These are phyloP conservation scores for Drosophila aff. DNA, from an alignment of 1,140 invertebrate species.

Conservation along the genomic window DNA sequence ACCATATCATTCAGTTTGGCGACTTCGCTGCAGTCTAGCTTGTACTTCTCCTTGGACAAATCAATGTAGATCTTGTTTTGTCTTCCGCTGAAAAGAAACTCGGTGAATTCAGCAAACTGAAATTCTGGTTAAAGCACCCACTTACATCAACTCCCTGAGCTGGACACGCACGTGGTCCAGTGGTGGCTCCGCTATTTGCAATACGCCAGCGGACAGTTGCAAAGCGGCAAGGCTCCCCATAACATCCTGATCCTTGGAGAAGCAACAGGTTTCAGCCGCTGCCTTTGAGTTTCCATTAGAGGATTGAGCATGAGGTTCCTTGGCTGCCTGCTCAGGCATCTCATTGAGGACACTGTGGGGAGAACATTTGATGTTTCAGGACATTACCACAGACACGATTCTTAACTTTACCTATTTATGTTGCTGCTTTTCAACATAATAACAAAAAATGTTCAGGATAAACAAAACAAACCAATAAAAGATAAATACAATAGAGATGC, in stretches of 20 bases:
- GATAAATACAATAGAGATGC: constrained; percentile 10
- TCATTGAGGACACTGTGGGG: constrained; percentile 58
- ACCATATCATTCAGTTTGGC: constrained; percentile 75
- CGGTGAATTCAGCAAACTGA: not conserved
- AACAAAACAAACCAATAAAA: constrained; percentile 30
- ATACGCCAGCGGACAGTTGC: constrained; percentile 66
- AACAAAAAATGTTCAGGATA: constrained; percentile 8
- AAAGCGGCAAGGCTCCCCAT: constrained; percentile 49
- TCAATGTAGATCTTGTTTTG: constrained; percentile 84
- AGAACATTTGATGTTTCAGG: not conserved
- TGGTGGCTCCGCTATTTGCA: constrained; percentile 72
- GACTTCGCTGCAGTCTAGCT: constrained; percentile 73
- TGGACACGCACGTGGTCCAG: constrained; percentile 58
- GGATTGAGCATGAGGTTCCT: constrained; percentile 1
- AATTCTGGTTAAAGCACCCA: not conserved
- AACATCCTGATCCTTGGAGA: constrained; percentile 20
- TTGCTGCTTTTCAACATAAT: constrained; percentile 80
- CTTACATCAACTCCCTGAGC: constrained; percentile 79
- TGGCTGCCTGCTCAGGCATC: constrained; percentile 15
- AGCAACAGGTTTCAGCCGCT: constrained; percentile 12
- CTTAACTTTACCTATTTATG: constrained; percentile 62
- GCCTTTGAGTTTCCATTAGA: not conserved
- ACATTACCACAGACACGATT: too few species aligned
- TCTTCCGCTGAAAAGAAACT: constrained; percentile 53
- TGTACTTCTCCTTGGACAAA: constrained; percentile 77